Percentiles rank a stretch among this genome's conserved stretches.
Conservation (phyloP, 2,888 invertebrate genomes). For the Phymatocera aterrima region DNA sequence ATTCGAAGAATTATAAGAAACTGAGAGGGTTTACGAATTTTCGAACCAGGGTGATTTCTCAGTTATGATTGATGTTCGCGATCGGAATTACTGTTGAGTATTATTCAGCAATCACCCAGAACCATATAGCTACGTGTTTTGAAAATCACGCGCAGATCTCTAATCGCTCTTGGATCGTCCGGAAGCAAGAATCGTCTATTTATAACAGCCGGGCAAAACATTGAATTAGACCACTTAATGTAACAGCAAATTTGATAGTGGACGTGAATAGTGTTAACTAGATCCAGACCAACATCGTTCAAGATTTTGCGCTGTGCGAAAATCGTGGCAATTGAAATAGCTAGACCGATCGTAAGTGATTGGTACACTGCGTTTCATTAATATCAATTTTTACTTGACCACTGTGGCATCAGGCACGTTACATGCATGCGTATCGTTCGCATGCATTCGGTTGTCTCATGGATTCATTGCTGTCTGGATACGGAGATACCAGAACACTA, state of each 20-base stretch:
- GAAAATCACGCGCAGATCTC: background rate
- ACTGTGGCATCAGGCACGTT: background rate
- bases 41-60: background rate
- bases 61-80: background rate
- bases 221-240: slow-evolving; percentile 38
- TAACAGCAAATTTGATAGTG: background rate
- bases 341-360: background rate
- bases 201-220: slow-evolving; percentile 19
- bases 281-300: slow-evolving; percentile 13
- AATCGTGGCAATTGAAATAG: background rate
- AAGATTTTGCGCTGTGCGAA: background rate
- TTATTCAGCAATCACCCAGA: background rate
- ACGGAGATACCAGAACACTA: background rate
- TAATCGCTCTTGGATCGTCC: background rate
- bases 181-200: slow-evolving; percentile 11
- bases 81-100: background rate
- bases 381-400: background rate
- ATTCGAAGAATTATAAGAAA: background rate
- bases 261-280: slow-evolving; percentile 26
- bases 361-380: background rate
- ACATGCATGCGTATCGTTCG: background rate
- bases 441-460: background rate
- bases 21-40: background rate
- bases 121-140: no score
- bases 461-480: background rate